Conservation (phyloP, 2,888 invertebrate species). For the Heliconius cydno region DNA sequence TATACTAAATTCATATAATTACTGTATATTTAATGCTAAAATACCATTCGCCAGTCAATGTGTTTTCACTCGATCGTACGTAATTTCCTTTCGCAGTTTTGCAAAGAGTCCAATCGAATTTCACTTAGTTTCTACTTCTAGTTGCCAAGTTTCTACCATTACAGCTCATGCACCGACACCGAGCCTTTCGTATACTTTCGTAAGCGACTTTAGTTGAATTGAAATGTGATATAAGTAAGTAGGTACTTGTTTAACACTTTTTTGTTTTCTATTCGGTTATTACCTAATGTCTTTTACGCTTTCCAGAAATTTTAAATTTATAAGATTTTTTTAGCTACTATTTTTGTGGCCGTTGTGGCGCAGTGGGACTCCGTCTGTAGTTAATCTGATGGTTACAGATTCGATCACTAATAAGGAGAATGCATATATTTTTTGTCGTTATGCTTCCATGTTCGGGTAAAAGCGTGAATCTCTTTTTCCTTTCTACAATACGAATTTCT, state of each 20-base stretch:
- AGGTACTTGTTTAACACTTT: neutral
- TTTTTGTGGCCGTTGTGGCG: too few relatives aligned
- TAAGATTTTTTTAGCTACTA: neutral
- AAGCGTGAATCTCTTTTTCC: too few relatives aligned
- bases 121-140: constrained; percentile 41
- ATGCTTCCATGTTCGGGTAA: too few relatives aligned
- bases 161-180: constrained; percentile 41
- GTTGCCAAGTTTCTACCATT: constrained; percentile 41
- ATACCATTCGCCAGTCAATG: neutral
- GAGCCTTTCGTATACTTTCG: constrained; percentile 45
- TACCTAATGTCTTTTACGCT: neutral
- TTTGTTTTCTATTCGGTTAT: neutral
- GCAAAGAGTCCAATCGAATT: constrained; percentile 38
- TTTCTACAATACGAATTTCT: too few relatives aligned
- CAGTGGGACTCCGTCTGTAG: too few relatives aligned
- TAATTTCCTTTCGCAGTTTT: constrained; percentile 33
- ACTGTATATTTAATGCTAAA: neutral
- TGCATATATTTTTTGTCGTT: too few relatives aligned
- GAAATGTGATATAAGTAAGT: constrained; percentile 10
- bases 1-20: neutral
- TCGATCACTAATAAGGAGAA: too few relatives aligned
- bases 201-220: constrained; percentile 30
- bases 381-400: too few relatives aligned
- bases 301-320: neutral
- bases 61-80: constrained; percentile 10